These are phyloP conservation scores for Coranthus polyacanthus DNA, from an alignment of 2,797 vertebrate genomes.

Conservation along the genomic window DNA sequence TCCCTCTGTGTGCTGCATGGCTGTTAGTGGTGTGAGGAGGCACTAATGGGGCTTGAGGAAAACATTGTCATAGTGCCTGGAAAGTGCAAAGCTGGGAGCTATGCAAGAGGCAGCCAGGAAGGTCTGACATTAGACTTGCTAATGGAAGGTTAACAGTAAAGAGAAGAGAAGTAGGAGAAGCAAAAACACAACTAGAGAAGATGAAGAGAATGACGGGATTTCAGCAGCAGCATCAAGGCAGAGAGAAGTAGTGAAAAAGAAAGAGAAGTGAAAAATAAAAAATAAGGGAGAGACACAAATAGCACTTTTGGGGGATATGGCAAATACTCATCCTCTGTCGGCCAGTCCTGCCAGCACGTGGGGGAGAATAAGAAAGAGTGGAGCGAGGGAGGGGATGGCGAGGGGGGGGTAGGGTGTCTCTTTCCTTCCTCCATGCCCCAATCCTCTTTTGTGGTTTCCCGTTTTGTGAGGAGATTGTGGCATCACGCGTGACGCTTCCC, in stretches of 20 bases:
- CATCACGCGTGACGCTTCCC: constrained; percentile 52
- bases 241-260: constrained; percentile 4
- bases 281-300: constrained; percentile 18
- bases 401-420: constrained; percentile 13
- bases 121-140: constrained; percentile 68
- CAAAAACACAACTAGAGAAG: constrained; percentile 44
- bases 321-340: constrained; percentile 44
- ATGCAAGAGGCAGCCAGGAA: constrained; percentile 55
- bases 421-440: constrained; percentile 51
- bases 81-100: constrained; percentile 66
- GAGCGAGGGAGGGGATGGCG: neutral
- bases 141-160: constrained; percentile 69
- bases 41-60: constrained; percentile 74
- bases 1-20: constrained; percentile 64
- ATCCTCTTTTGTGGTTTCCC: constrained; percentile 73
- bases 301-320: constrained; percentile 30
- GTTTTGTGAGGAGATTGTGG: constrained; percentile 67
- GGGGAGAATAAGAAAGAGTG: neutral
- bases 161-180: constrained; percentile 49
- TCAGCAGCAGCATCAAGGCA: constrained; percentile 22
- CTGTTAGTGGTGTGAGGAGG: constrained; percentile 72
- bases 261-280: constrained; percentile 21
- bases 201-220: constrained; percentile 42
- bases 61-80: constrained; percentile 77
- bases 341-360: constrained; percentile 44